A percentile compares a stretch with the other conserved stretches of the same genome.
phyloP scores from a whole-genome alignment of 2,113 vertebrate genomes.

The Toxotes chatareus region DNA sequence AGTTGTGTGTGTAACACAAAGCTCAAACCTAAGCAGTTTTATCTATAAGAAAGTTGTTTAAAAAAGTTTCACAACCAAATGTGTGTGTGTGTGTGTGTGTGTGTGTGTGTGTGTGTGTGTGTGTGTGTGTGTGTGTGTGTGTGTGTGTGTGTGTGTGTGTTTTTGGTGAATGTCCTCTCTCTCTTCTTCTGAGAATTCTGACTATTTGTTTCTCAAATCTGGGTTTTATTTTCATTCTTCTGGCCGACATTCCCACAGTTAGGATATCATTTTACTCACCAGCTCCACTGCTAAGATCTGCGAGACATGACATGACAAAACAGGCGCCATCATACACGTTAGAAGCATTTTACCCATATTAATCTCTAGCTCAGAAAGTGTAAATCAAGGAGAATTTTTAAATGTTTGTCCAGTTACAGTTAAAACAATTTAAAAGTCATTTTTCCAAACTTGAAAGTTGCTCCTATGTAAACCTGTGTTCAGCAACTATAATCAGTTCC shows the following conservation, averaged over 20 bases:
- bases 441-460: too few species aligned
- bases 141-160: not conserved
- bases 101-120: not conserved
- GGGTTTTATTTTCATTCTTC: not conserved
- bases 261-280: not conserved
- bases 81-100: not conserved
- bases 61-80: not conserved
- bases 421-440: not conserved
- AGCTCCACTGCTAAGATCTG: not conserved
- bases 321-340: not conserved
- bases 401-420: not conserved
- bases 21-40: not conserved
- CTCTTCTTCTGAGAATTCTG: not conserved
- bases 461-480: too few species aligned
- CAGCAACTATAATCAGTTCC: too few species aligned
- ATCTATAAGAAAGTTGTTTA: not conserved
- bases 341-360: not conserved
- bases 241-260: not conserved
- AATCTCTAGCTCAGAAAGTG: not conserved
- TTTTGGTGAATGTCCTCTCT: not conserved
- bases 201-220: not conserved
- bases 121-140: too few species aligned
- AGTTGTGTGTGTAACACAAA: slow-evolving; percentile 11
- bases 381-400: not conserved
- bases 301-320: too few species aligned